These are phyloP conservation scores for Anhinga rufa DNA, from an alignment of 2,113 vertebrate species.

Conservation along the genomic window DNA sequence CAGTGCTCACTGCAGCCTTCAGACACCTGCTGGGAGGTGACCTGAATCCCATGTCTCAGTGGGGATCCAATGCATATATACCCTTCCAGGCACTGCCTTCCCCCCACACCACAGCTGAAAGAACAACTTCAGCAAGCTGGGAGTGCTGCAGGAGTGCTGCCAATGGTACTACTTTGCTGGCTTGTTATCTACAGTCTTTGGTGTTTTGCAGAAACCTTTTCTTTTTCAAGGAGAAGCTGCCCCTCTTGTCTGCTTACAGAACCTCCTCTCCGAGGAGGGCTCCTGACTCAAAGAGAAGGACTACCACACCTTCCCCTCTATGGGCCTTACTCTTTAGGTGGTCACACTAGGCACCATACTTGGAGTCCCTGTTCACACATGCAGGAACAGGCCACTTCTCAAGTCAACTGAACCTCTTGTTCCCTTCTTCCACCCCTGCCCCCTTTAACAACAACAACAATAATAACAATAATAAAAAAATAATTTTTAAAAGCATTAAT, in stretches of 20 bases:
- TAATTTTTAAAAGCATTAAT: background rate
- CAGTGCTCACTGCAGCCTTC: background rate
- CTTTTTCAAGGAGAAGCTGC: background rate
- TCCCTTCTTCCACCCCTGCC: background rate
- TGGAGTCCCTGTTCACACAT: background rate
- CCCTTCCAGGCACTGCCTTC: background rate
- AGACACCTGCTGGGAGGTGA: background rate
- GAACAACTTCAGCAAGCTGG: background rate
- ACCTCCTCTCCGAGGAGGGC: background rate
- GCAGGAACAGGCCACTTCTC: background rate
- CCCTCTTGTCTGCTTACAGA: background rate
- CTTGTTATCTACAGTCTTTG: background rate
- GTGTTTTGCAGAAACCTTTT: background rate
- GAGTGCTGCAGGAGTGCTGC: background rate
- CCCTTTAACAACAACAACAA: background rate
- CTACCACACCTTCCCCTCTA: background rate
- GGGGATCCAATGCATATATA: rapidly evolving
- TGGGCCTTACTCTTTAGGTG: too few relatives aligned
- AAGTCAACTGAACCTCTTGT: background rate
- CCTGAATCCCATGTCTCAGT: rapidly evolving
- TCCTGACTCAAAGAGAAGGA: background rate
- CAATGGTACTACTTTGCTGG: background rate
- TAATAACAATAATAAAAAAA: background rate
- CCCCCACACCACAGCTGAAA: rapidly evolving
- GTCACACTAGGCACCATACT: background rate